phyloP scores from a whole-genome alignment of 2,888 invertebrate species.

The Hofmannophila pseudospretella region DNA sequence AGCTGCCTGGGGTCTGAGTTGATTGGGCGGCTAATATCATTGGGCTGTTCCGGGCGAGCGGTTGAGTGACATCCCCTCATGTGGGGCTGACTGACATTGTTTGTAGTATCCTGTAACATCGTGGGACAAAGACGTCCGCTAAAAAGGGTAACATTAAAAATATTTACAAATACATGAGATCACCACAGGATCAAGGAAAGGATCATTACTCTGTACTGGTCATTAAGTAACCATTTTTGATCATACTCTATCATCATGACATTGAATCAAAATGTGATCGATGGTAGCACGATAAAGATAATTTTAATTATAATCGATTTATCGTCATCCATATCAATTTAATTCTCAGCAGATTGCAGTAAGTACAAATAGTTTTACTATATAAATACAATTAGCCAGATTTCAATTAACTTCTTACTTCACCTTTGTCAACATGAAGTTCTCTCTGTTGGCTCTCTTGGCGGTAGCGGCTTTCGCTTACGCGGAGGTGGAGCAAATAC shows the following conservation, averaged over 20 bases:
- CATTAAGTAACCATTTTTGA: too few relatives aligned
- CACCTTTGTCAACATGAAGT: background rate
- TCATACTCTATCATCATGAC: too few relatives aligned
- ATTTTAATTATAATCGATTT: background rate
- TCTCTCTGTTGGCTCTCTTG: background rate
- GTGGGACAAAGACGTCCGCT: constrained; percentile 36
- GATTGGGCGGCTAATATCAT: constrained; percentile 55
- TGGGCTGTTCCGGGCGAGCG: constrained; percentile 58
- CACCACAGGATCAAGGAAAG: too few relatives aligned
- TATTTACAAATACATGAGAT: too few relatives aligned
- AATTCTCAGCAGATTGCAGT: background rate
- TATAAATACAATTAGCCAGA: too few relatives aligned
- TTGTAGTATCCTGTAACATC: constrained; percentile 51
- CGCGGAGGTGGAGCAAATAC: background rate
- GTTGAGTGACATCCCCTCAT: constrained; percentile 70
- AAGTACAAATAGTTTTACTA: background rate
- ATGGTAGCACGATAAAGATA: background rate
- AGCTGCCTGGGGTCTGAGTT: constrained; percentile 34
- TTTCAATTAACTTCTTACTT: too few relatives aligned
- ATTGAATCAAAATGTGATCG: too few relatives aligned
- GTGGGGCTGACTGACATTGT: constrained; percentile 52
- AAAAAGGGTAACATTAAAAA: too few relatives aligned
- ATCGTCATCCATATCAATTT: background rate
- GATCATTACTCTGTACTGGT: too few relatives aligned
- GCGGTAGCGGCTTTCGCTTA: background rate